Base-by-base conservation (phyloP, 2,797 vertebrate species). In the Sylvia borin region DNA sequence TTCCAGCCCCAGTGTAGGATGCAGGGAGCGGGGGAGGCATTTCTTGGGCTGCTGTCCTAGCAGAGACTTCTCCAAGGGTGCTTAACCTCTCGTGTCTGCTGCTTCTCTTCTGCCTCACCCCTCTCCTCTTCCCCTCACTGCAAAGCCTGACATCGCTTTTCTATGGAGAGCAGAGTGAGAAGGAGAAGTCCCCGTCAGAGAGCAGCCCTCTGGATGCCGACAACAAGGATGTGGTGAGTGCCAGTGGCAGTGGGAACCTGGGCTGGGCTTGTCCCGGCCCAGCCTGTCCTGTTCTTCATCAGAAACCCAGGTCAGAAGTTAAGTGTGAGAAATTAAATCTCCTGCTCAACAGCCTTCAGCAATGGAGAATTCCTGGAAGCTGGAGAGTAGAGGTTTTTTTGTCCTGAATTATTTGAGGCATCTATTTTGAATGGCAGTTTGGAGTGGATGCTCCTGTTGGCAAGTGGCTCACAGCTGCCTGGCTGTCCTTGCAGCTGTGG, bases 141-240 rank as follows among this genome's bases (percentile, higher is more conserved):
- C 61, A 43, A 96, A 99, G 99, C 96, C 97, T 99, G 93, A 99
- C 99, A 0, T 99, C 99, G 0, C 97, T 99, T 92, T 99, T 99
- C 97, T 99, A 99, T 2, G 99, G 99, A 91, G 99, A 99, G 96
- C 99, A 98, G 55, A 99, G 98, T 0, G 99, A 99, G 97, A 99
- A 99, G 95, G 99, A 99, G n/a, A 99, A 99, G 96, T 99, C 99
- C 15, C 99, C 99, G 0, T 99, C 99, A 0, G 99, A 99, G 95
- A 98, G 98, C 97, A 98, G 99, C 77, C 99, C 99, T 24, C 97
- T 99, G 36, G 99, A 99, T 66, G 97, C 97, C 0, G 99, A 99
- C 34, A 98, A 97, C 92, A 99, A 99, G 97, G 99, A 99, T 66
- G 97, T 98, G 98, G 99, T 99, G 88, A 98, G 98, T 95, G 22